phyloP scores from a whole-genome alignment of 2,113 vertebrate genomes.

The Pseudolaguvia tuberculata region DNA sequence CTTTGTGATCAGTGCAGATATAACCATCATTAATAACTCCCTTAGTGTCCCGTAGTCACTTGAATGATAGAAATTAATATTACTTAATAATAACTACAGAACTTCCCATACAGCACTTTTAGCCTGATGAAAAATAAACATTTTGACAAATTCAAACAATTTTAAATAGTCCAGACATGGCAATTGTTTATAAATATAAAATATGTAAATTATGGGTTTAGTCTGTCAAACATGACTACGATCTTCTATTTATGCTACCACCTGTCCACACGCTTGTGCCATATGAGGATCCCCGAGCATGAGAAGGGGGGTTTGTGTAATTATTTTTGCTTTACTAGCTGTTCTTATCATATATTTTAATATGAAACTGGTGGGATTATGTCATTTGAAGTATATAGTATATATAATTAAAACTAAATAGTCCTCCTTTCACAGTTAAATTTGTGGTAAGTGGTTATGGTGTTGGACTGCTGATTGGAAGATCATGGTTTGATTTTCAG shows the following conservation, averaged over 20 bases:
- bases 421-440: no score
- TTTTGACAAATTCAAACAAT: neutral
- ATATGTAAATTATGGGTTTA: neutral
- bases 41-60: no score
- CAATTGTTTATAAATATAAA: neutral
- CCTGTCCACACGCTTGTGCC: slow-evolving; percentile 19
- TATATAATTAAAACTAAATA: no score
- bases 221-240: slow-evolving; percentile 2
- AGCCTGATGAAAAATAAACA: neutral
- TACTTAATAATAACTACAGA: no score
- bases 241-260: slow-evolving; percentile 18
- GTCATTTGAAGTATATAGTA: neutral
- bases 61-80: no score
- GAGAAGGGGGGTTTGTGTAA: neutral
- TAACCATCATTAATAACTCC: no score
- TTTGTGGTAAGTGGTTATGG: no score
- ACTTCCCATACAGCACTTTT: no score
- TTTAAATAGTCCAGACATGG: neutral
- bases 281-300: slow-evolving; percentile 15
- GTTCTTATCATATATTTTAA: neutral
- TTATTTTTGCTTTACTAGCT: neutral
- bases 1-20: no score
- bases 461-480: no score
- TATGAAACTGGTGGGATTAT: no score
- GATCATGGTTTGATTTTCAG: no score